phyloP scores from a whole-genome alignment of 2,888 invertebrate species.

The Lacanobia oleracea region DNA sequence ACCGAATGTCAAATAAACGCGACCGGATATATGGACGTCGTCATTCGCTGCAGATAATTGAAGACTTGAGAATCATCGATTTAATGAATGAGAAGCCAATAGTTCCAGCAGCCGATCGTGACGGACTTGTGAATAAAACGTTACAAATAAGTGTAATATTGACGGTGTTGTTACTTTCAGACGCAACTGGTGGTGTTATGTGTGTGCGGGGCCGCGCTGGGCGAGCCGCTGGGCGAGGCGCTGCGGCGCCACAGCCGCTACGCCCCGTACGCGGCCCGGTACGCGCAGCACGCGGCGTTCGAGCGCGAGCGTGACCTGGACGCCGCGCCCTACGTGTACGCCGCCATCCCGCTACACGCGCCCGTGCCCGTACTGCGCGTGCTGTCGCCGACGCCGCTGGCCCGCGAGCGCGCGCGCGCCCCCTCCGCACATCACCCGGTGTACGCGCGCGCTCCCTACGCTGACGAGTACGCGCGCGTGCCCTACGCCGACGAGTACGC shows the following conservation, averaged over 20 bases:
- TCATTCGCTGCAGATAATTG: not conserved
- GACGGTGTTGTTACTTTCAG: conserved; percentile 63
- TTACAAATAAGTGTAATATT: conserved; percentile 4
- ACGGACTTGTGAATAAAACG: not conserved
- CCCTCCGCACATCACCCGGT: conserved; percentile 66
- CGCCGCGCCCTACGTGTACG: conserved; percentile 73
- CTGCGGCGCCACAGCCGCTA: conserved; percentile 71
- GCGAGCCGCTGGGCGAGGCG: conserved; percentile 69
- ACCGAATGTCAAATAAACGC: not conserved
- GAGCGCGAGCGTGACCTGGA: conserved; percentile 72
- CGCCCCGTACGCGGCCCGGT: conserved; percentile 73
- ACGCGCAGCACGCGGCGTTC: conserved; percentile 63
- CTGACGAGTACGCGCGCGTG: conserved; percentile 45
- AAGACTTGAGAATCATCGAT: no score
- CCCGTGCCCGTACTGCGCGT: conserved; percentile 81
- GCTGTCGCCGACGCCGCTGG: conserved; percentile 71
- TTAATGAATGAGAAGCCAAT: not conserved
- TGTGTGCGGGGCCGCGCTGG: conserved; percentile 60
- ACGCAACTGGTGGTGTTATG: conserved; percentile 72
- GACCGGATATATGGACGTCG: not conserved
- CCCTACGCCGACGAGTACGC: conserved; percentile 53
- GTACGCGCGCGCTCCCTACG: conserved; percentile 60
- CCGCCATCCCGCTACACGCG: conserved; percentile 81
- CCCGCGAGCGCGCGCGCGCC: conserved; percentile 60
- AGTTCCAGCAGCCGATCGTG: no score